Conservation (phyloP, 2,888 invertebrate genomes). For the Harpagoxenus sublaevis region DNA sequence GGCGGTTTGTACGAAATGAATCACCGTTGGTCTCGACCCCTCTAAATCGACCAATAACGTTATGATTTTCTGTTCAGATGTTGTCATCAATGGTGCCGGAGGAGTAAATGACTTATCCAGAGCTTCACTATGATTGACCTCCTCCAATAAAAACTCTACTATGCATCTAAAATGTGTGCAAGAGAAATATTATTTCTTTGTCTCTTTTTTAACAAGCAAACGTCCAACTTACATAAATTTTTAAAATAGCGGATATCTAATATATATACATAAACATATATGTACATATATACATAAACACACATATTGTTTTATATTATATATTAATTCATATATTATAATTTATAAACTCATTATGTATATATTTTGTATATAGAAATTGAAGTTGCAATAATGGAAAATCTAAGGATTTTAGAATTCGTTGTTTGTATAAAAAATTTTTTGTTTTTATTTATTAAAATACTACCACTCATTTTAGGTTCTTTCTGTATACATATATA, state of each 20-base stretch:
- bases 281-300: too few relatives aligned
- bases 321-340: too few relatives aligned
- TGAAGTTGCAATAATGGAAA: not conserved
- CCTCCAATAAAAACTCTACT: constrained; percentile 73
- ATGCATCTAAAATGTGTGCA: constrained; percentile 72
- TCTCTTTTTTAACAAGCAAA: not conserved
- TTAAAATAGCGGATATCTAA: too few relatives aligned
- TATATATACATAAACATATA: too few relatives aligned
- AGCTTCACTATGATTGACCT: constrained; percentile 73
- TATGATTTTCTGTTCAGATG: constrained; percentile 84
- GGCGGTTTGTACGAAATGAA: constrained; percentile 72
- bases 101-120: constrained; percentile 84
- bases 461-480: not conserved
- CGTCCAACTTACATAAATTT: not conserved
- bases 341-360: too few relatives aligned
- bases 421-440: not conserved
- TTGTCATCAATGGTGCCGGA: constrained; percentile 86
- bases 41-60: constrained; percentile 84
- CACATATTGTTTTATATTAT: too few relatives aligned
- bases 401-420: not conserved
- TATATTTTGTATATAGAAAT: not conserved
- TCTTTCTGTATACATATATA: not conserved
- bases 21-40: constrained; percentile 73
- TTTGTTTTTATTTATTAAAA: not conserved
- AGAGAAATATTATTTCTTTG: not conserved